A percentile compares a stretch with the other conserved stretches of the same genome.
Conservation (phyloP, 2,888 invertebrate species). For the Hecatera dysodea region DNA sequence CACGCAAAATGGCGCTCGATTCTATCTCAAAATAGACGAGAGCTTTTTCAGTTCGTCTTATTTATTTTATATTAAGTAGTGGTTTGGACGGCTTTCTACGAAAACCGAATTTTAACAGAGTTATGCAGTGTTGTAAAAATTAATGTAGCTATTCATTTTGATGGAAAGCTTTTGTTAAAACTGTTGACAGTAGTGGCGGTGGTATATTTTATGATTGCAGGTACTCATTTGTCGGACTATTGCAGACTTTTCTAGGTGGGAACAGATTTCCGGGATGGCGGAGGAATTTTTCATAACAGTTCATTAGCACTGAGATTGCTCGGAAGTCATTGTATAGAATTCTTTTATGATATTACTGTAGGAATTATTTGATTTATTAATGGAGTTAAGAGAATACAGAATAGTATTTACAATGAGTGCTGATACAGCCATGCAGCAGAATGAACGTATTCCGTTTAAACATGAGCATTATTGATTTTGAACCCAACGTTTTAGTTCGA, state of each 20-base stretch:
- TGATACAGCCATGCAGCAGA: not conserved
- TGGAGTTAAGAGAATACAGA: not conserved
- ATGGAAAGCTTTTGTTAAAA: slow-evolving; percentile 41
- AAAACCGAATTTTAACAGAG: slow-evolving; percentile 53
- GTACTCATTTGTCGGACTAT: slow-evolving; percentile 38
- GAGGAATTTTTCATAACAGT: slow-evolving; percentile 55
- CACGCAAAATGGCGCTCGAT: slow-evolving; percentile 71
- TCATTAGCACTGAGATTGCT: slow-evolving; percentile 47
- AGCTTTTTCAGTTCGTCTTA: slow-evolving; percentile 71
- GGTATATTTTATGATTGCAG: slow-evolving; percentile 31
- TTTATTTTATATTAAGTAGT: slow-evolving; percentile 72
- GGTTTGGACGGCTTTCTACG: slow-evolving; percentile 55
- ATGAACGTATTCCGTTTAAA: not conserved
- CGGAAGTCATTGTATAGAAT: slow-evolving; percentile 30
- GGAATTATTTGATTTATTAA: slow-evolving; percentile 3
- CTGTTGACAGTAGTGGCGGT: slow-evolving; percentile 23
- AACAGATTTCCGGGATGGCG: slow-evolving; percentile 29
- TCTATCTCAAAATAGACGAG: slow-evolving; percentile 73
- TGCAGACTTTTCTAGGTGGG: slow-evolving; percentile 30
- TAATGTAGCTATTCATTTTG: slow-evolving; percentile 49
- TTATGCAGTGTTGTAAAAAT: slow-evolving; percentile 58
- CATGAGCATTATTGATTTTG: slow-evolving; percentile 32
- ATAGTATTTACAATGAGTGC: slow-evolving; percentile 9
- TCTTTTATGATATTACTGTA: slow-evolving; percentile 33
- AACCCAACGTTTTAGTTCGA: slow-evolving; percentile 26